Percentiles rank a stretch among this genome's conserved stretches.
Evolutionary conservation across 2,113 vertebrate genomes (phyloP).

Genomic region (Xenopus tropicalis): DNA sequence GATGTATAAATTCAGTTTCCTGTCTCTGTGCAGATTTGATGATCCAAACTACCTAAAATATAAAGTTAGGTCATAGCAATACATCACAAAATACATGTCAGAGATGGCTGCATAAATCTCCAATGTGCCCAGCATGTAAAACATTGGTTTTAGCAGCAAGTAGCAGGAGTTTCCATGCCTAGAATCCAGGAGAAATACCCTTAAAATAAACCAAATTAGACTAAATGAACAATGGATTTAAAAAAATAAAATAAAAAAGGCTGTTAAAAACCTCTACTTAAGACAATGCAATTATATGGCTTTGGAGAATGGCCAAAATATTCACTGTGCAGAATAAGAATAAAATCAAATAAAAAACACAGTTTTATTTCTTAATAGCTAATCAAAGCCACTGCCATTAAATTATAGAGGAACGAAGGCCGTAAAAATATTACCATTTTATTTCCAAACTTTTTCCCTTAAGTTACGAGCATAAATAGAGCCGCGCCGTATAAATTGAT

Average conservation of each 20-base stretch:
- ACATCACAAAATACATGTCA: not conserved
- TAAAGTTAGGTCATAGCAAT: constrained; percentile 5
- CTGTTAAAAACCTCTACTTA: constrained; percentile 10
- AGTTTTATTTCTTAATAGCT: constrained; percentile 29
- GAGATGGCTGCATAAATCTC: not conserved
- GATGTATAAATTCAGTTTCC: not conserved
- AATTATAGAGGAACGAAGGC: constrained; percentile 2
- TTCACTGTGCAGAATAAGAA: constrained; percentile 3
- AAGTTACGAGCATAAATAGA: constrained; percentile 16
- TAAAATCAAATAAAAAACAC: constrained; percentile 24
- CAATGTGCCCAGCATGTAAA: not conserved
- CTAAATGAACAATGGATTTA: constrained; percentile 2
- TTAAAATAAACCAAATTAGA: constrained; percentile 2
- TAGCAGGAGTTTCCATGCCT: not conserved
- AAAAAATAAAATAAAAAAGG: not conserved
- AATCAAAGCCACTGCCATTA: constrained; percentile 11
- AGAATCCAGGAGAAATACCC: not conserved
- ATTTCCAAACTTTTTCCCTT: constrained; percentile 4
- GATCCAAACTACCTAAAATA: not conserved
- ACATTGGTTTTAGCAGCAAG: not conserved
- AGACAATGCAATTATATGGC: constrained; percentile 25
- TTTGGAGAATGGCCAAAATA: constrained; percentile 16
- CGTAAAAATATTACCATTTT: constrained; percentile 20
- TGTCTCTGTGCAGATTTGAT: not conserved
- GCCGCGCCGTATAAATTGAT: not conserved